Percentiles rank a stretch among this genome's conserved stretches.
phyloP scores from a whole-genome alignment of 1,140 invertebrate genomes.

The Harpegnathos saltator region DNA sequence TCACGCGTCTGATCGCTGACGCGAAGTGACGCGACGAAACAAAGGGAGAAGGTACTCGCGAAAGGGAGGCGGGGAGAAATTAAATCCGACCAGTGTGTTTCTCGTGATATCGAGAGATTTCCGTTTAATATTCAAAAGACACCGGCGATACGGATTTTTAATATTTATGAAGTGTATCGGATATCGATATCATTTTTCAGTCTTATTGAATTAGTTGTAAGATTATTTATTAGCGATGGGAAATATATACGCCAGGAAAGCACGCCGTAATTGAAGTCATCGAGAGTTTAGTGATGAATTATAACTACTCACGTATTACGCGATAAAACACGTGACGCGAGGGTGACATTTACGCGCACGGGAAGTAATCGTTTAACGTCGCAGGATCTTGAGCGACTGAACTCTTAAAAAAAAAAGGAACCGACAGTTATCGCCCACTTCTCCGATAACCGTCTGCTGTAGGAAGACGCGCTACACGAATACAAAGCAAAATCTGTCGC shows the following conservation, averaged over 20 bases:
- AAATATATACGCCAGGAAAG: background rate
- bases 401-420: background rate
- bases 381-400: background rate
- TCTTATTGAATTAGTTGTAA: constrained; percentile 8
- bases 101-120: background rate
- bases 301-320: too few species aligned
- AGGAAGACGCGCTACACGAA: background rate
- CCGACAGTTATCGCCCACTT: background rate
- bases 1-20: background rate
- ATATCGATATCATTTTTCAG: background rate
- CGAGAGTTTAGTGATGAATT: background rate
- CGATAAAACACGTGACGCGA: too few species aligned
- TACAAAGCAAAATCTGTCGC: background rate
- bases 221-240: background rate
- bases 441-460: too few species aligned
- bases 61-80: background rate
- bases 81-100: constrained; percentile 2
- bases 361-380: background rate
- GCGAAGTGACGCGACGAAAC: background rate
- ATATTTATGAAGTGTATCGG: background rate
- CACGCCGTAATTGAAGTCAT: too few species aligned
- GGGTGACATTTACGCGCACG: too few species aligned
- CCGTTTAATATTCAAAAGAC: background rate
- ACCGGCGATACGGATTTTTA: background rate
- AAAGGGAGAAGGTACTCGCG: background rate